Base-by-base conservation (phyloP, 2,888 invertebrate species). In the Escarpia spicata region DNA sequence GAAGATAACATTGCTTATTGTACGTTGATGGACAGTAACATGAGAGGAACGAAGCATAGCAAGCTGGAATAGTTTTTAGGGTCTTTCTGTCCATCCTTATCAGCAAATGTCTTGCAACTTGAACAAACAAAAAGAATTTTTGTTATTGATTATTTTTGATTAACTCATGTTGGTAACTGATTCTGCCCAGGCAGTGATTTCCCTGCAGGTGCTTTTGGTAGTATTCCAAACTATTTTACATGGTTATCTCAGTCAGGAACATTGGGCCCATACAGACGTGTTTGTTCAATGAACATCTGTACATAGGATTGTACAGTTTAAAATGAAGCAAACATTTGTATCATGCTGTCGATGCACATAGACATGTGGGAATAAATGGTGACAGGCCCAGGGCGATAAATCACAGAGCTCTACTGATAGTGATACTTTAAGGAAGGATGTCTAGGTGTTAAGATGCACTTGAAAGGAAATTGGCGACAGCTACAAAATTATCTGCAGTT, bases 21-120 rank as follows among this genome's bases (percentile, higher is more conserved):
- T 75, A 75, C 19, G 26, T 75, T 75, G 75, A 75, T 75, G 75
- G 75, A 75, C 75, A 75, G 75, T 75, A 75, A 75, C 75, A 75
- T 75, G 75, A 75, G 75, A 19, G 19, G 26, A 26, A 26, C 19
- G 26, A 75, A 4, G 19, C 2, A 6, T 26, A 75, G 75, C 75
- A 75, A 75, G 15, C 75, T 26, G 75, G 75, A 75, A 26, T 75
- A 75, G 26, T n/a, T 75, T 75, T 75, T 75, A 75, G 75, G 19
- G 26, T 75, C 75, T 26, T 75, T 75, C 75, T 1, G 19, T 75
- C 75, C 26, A 6, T 26, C 75, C 75, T 75, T 75, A 75, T 75
- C 75, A 75, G 75, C n/a, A 26, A 26, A 75, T n/a, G n/a, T 75
- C 75, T n/a, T 75, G 26, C 75, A 26, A 9, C 4, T 6, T 75